Base-by-base conservation (phyloP, 1,140 invertebrate species). In the Lanistes nyassanus region DNA sequence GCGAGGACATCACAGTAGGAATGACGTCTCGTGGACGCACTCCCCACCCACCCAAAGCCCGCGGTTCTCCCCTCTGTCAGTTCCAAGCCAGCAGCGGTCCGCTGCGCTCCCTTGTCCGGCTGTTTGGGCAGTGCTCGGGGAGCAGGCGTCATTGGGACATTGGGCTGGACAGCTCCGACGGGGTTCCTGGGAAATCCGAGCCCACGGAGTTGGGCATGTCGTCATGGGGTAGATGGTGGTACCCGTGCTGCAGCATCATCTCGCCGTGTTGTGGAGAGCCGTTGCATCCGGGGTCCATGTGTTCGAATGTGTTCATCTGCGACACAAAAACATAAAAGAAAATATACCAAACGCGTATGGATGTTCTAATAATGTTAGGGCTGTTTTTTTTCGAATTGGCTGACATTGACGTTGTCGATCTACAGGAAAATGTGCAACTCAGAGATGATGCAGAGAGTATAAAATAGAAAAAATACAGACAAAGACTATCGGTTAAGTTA, bases 171-270 rank as follows among this genome's bases (percentile, higher is more conserved):
- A 77, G 76, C 42, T 81, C 80, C 16, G 80, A 81, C 11, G 77
- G 77, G 51, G 80, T 77, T 2, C 77, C 69, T 0, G 80, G 77
- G 69, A 81, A 81, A 37, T 81, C 80, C 9, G 80, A 81, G 23
- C 77, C 77, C n/a, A 81, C 80, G 5, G 80, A 81, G 62, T 76
- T 77, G 47, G 77, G 75, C 80, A 81, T 81, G 72, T 81, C 80
- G 66, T 81, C 80, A 34, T 66, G 64, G 31, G 64, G 74, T 21
- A 69, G 58, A 39, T 76, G 77, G 62, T 71, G 64, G 70, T 79
- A 76, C 5, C 71, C 76, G 16, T 60, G 67, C 42, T 78, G 76
- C 75, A 76, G 69, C 75, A 79, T 67, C 58, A 79, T 71, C 9
- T 76, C 75, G 29, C 69, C 55, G 67, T 66, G 77, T 55, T 58